A percentile compares a stretch with the other conserved stretches of the same genome.
These are phyloP conservation scores for Phenganax subtilis DNA, from an alignment of 92 coral and sea anemone species.

Conservation along the genomic window DNA sequence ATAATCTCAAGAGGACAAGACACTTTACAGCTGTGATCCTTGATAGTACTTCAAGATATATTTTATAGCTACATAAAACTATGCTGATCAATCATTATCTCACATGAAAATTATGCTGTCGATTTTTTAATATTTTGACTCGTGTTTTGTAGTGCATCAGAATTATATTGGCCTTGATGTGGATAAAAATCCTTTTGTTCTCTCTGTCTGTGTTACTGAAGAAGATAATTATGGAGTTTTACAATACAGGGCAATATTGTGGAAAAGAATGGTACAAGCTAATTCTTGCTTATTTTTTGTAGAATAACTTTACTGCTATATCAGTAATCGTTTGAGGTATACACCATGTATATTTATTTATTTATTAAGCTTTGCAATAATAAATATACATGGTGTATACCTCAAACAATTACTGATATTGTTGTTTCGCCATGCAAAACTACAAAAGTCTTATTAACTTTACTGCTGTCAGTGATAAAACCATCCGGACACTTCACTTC, in stretches of 20 bases:
- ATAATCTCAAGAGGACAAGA: too few relatives aligned
- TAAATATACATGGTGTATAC: too few relatives aligned
- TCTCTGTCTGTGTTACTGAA: slow-evolving; percentile 90
- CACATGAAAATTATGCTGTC: background rate
- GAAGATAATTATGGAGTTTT: slow-evolving; percentile 92
- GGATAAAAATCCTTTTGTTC: slow-evolving; percentile 68
- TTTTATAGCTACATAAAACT: background rate
- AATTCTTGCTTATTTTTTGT: background rate
- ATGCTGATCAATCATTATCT: background rate
- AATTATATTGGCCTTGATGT: slow-evolving; percentile 87
- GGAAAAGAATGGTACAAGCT: slow-evolving; percentile 73
- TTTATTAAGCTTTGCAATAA: too few relatives aligned
- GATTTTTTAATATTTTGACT: background rate
- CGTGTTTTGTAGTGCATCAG: slow-evolving; percentile 66
- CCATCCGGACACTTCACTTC: too few relatives aligned
- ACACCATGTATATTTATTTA: too few relatives aligned
- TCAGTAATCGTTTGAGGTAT: too few relatives aligned
- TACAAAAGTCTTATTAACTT: too few relatives aligned
- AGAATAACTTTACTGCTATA: background rate
- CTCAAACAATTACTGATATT: too few relatives aligned
- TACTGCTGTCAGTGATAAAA: too few relatives aligned
- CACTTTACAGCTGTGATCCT: background rate
- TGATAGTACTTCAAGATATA: background rate
- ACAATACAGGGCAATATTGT: slow-evolving; percentile 85
- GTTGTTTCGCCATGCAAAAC: too few relatives aligned